Base-by-base conservation (phyloP, 2,113 vertebrate species). In the Plecotus auritus region DNA sequence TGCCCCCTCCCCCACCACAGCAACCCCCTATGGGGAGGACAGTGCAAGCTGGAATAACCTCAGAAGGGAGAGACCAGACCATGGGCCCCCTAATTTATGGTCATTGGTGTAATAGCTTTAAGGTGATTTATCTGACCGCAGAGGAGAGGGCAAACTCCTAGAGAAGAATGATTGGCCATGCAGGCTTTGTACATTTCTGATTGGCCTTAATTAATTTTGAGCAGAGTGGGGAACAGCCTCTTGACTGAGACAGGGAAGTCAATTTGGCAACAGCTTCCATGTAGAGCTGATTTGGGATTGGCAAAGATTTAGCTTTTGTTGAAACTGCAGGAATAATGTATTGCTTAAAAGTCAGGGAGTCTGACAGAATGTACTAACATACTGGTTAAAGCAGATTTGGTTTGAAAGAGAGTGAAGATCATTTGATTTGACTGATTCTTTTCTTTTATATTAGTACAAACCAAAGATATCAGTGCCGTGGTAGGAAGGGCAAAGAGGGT, bases 101-200 rank as follows among this genome's bases (percentile, higher is more conserved):
- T 98, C 98, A 98, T 97, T 97, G 98, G 97, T 98, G 98, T 97
- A 97, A 98, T 96, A 96, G 98, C 98, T 97, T 97, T 72, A 96
- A 95, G 97, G 92, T 98, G 98, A 99, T 99, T 99, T 98, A 99
- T 98, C 97, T 97, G 97, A 96, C 96, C 97, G 97, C 97, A 66
- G 85, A 95, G 97, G 98, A 98, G 97, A 98, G 97, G 97, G 98
- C 81, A 87, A 97, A 98, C 86, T 96, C 93, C 96, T 97, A 97
- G 88, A 97, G 94, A 98, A 98, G 98, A 98, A 97, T 95, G 98
- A 98, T 97, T 54, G 92, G 97, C 95, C 97, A 74, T 77, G 93
- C 96, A 70, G 95, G 93, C 96, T 90, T 96, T 97, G 97, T 93
- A 97, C 91, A 88, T 92, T 96, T 97, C 91, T 93, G 98, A 98